phyloP scores from a whole-genome alignment of 2,797 vertebrate species.

The Leuciscus waleckii region DNA sequence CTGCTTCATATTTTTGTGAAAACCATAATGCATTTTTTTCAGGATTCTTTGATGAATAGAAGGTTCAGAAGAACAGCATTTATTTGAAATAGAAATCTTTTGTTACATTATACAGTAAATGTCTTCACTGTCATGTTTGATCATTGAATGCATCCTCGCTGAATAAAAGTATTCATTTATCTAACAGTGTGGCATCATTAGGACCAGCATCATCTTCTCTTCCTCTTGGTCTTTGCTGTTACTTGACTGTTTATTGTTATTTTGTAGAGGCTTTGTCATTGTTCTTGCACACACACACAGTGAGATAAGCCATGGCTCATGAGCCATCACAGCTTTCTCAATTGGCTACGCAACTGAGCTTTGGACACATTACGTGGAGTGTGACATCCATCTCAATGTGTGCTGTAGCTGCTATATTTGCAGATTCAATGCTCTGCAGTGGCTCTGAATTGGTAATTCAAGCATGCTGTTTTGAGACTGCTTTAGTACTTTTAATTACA shows the following conservation, averaged over 20 bases:
- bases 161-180: neutral
- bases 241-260: constrained; percentile 49
- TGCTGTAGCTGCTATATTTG: constrained; percentile 50
- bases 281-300: constrained; percentile 58
- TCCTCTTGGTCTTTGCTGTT: neutral
- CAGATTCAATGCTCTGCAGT: constrained; percentile 36
- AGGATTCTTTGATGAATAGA: neutral
- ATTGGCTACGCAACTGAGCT: constrained; percentile 58
- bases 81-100: neutral
- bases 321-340: constrained; percentile 63
- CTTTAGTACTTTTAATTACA: constrained; percentile 48
- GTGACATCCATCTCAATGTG: constrained; percentile 58
- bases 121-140: neutral
- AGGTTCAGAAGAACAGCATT: neutral
- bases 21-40: neutral
- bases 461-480: constrained; percentile 28
- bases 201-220: constrained; percentile 3
- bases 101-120: neutral
- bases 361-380: constrained; percentile 54
- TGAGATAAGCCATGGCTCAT: constrained; percentile 63
- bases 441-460: constrained; percentile 36
- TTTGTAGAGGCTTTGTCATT: constrained; percentile 56
- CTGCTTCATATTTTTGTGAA: neutral
- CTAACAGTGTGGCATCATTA: neutral
- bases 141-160: neutral